Conservation (phyloP, 2,797 vertebrate genomes). For the Graptemys geographica region DNA sequence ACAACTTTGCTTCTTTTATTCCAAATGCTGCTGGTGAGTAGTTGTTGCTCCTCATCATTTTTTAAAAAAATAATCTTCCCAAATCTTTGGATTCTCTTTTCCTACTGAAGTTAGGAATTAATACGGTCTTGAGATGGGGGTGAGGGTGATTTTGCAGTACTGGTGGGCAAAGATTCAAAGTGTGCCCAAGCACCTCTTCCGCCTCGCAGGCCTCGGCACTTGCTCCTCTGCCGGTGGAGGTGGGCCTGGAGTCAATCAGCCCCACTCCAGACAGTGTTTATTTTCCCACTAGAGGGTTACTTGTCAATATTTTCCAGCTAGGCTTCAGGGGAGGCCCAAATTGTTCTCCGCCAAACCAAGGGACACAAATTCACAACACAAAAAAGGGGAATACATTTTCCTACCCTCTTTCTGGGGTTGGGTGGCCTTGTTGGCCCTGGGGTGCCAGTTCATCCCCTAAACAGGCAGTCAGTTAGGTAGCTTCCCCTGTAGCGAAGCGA, state of each 20-base stretch:
- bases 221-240: not conserved
- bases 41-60: not conserved
- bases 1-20: rapidly evolving
- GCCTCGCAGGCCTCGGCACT: not conserved
- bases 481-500: not conserved
- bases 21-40: not conserved
- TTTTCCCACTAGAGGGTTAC: not conserved
- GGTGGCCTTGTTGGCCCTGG: not conserved
- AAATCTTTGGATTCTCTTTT: not conserved
- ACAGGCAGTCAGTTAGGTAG: not conserved
- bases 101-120: not conserved
- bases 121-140: not conserved
- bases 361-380: not conserved
- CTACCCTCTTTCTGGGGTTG: not conserved
- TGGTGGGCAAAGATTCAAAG: not conserved
- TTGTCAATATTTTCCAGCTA: not conserved
- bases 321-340: not conserved
- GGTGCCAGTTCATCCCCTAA: not conserved
- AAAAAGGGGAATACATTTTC: not conserved
- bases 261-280: not conserved
- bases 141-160: not conserved
- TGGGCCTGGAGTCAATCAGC: not conserved
- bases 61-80: not conserved
- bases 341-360: not conserved
- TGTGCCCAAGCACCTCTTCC: not conserved